Evolutionary conservation across 2,888 invertebrate species (phyloP).

Genomic region (Lasioglossum vierecki): DNA sequence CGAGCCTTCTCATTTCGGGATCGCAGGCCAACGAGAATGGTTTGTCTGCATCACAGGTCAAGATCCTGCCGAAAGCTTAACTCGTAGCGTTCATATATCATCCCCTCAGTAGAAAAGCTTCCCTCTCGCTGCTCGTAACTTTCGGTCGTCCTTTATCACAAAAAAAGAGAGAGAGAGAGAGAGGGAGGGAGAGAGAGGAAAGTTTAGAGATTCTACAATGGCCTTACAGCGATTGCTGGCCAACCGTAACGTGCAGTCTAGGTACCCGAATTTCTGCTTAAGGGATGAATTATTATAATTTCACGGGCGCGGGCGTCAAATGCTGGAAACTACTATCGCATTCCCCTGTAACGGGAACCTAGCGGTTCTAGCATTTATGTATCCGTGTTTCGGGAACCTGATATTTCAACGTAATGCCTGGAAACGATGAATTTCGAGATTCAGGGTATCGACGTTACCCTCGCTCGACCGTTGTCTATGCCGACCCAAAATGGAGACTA

Average conservation of each 20-base stretch:
- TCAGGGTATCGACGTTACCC: constrained; percentile 15
- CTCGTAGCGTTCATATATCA: constrained; percentile 75
- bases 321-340: constrained; percentile 34
- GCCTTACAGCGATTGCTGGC: constrained; percentile 12
- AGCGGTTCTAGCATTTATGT: constrained; percentile 3
- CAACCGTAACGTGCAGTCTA: constrained; percentile 6
- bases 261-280: constrained; percentile 13
- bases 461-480: neutral
- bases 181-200: neutral
- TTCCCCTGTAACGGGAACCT: constrained; percentile 36
- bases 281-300: constrained; percentile 36
- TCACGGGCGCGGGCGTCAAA: constrained; percentile 23
- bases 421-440: constrained; percentile 35
- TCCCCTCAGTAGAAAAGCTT: constrained; percentile 40
- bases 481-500: neutral
- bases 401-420: constrained; percentile 4
- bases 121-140: constrained; percentile 56
- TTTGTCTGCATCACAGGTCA: constrained; percentile 58
- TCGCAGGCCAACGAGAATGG: constrained; percentile 48
- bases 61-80: constrained; percentile 73
- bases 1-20: constrained; percentile 24
- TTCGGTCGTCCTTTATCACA: constrained; percentile 65
- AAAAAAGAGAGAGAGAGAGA: neutral
- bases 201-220: constrained; percentile 70
- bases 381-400: constrained; percentile 11